These are phyloP conservation scores for Drosophila lacicola DNA, from an alignment of 2,888 invertebrate genomes.

Conservation along the genomic window DNA sequence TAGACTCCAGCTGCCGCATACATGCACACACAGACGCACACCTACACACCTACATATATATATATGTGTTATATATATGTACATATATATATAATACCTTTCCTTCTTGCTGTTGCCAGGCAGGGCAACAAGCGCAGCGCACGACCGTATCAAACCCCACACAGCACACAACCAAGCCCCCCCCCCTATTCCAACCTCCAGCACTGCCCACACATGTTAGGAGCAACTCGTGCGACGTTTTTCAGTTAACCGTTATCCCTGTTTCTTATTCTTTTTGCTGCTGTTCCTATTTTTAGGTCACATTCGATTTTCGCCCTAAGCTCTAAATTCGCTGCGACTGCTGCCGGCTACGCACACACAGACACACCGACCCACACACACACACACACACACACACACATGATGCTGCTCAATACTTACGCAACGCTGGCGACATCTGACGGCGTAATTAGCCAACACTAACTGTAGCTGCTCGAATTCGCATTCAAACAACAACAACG, in stretches of 20 bases:
- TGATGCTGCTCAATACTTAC: constrained; percentile 46
- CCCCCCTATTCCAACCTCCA: neutral
- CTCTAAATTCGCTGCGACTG: constrained; percentile 29
- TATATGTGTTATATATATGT: neutral
- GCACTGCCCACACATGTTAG: neutral
- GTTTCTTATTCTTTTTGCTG: constrained; percentile 11
- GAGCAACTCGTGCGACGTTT: constrained; percentile 26
- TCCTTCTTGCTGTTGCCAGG: constrained; percentile 40
- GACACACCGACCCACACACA: neutral
- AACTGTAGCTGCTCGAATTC: constrained; percentile 5
- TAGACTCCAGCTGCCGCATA: neutral
- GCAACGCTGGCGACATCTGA: constrained; percentile 56
- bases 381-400: neutral
- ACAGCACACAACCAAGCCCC: neutral
- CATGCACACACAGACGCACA: neutral
- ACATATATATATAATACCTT: neutral
- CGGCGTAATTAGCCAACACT: constrained; percentile 26
- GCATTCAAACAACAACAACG: neutral
- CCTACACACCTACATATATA: neutral
- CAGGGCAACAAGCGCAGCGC: constrained; percentile 19
- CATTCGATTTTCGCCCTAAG: constrained; percentile 52
- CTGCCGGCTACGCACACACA: constrained; percentile 33
- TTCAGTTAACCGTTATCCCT: constrained; percentile 34
- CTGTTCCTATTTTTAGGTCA: constrained; percentile 51
- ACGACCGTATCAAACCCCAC: neutral